Base-by-base conservation (phyloP, 2,113 vertebrate species). In the Rhinogobius similis region DNA sequence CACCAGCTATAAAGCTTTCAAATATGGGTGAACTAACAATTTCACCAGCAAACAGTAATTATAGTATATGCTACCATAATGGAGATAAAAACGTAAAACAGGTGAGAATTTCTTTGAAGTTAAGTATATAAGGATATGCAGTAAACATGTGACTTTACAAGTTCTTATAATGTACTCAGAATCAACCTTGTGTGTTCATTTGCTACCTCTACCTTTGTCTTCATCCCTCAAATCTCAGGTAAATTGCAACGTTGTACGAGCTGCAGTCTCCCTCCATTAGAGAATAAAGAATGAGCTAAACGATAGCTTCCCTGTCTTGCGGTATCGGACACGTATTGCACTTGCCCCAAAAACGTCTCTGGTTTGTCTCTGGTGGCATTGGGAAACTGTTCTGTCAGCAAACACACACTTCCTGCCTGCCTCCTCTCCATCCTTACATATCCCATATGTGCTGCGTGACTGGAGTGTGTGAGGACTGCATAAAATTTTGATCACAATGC, bases 301-400 rank as follows among this genome's bases (percentile, higher is more conserved):
- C 11, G 12, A 13, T 14, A 13, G 23, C 52, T 26, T 21, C 20
- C 46, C 21, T n/a, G 39, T 79, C 52, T 68, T 48, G 23, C 20
- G 48, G 36, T 23, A 9, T 55, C 2, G 61, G 72, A 71, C 83
- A 70, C 72, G 64, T 71, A 36, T 36, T n/a, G 58, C 20, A 81
- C 56, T 63, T 73, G 75, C 56, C 79, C 81, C 61, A 48, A 78
- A 86, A 82, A 82, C 8, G 78, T 87, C 75, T 63, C 21, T 68
- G 78, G 39, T 12, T 24, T 56, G 44, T 79, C 65, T 75, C 75
- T 29, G 24, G 39, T 68, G 73, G 68, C 0, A 26, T 52, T 23
- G 48, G 68, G 32, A 82, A 86, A 82, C 50, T 82, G 72, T 77
- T 41, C 56, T 10, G 78, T 90, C 87, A 88, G 86, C 83, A 64